phyloP scores from a whole-genome alignment of 2,888 invertebrate species.

The Epiblema foenella region DNA sequence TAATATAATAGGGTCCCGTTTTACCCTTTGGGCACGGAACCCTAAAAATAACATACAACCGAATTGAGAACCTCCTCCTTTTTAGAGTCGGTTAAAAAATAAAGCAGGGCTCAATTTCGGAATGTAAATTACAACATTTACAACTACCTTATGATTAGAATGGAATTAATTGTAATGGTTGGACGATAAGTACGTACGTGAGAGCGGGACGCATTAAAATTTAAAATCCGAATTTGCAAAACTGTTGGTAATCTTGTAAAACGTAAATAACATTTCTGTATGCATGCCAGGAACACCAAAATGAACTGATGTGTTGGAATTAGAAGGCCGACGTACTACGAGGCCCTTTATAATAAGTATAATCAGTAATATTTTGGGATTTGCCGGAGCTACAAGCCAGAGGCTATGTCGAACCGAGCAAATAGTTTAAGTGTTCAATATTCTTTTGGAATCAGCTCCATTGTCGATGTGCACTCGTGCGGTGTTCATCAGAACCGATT shows the following conservation, averaged over 20 bases:
- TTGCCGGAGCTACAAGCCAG: not conserved
- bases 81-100: no score
- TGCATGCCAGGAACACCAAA: not conserved
- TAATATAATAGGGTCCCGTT: no score
- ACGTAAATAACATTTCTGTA: no score
- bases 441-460: slow-evolving; percentile 18
- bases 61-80: no score
- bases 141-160: no score
- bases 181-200: no score
- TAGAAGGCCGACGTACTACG: not conserved
- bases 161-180: no score
- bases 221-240: not conserved
- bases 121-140: no score
- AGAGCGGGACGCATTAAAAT: not conserved
- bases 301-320: not conserved
- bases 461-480: slow-evolving; percentile 41
- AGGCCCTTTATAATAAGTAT: not conserved
- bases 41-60: no score
- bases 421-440: slow-evolving; percentile 5
- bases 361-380: not conserved
- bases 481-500: slow-evolving; percentile 27
- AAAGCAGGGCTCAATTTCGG: no score
- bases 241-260: no score
- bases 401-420: slow-evolving; percentile 8
- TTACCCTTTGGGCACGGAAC: no score